Percentiles rank a stretch among this genome's conserved stretches.
phyloP scores from a whole-genome alignment of 2,888 invertebrate genomes.

The Chaetogeoica ovagalla region DNA sequence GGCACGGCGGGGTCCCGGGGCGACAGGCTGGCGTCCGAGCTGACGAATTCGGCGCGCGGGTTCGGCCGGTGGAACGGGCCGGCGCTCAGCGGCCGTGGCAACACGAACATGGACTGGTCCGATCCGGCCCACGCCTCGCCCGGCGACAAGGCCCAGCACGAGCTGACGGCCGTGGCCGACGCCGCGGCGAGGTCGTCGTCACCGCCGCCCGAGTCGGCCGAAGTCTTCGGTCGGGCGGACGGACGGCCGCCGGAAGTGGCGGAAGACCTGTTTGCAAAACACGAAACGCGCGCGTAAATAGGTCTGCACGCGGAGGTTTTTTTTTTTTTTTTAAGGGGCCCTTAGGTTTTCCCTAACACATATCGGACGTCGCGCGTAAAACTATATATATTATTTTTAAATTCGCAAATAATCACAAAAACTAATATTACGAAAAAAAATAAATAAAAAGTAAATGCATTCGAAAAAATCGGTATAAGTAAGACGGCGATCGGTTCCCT shows the following conservation, averaged over 20 bases:
- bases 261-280: conserved; percentile 10
- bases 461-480: too few species aligned
- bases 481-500: too few species aligned
- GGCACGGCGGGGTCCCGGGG: conserved; percentile 77
- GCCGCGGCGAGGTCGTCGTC: conserved; percentile 13
- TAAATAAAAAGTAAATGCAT: too few species aligned
- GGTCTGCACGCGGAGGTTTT: too few species aligned
- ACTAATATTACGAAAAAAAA: too few species aligned
- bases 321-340: too few species aligned
- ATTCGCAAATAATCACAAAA: too few species aligned
- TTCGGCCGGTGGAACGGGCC: conserved; percentile 67
- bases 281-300: too few species aligned
- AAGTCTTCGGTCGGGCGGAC: conserved; percentile 56
- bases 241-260: conserved; percentile 11
- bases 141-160: conserved; percentile 36
- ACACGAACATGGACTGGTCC: conserved; percentile 54
- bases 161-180: conserved; percentile 29
- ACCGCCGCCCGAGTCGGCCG: conserved; percentile 39
- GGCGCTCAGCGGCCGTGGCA: conserved; percentile 67
- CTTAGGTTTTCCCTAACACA: too few species aligned
- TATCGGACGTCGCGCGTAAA: too few species aligned
- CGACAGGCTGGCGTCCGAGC: conserved; percentile 65
- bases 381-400: too few species aligned
- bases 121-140: conserved; percentile 49
- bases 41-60: conserved; percentile 63